phyloP scores from a whole-genome alignment of 2,113 vertebrate genomes.

The Gobiocypris rarus region DNA sequence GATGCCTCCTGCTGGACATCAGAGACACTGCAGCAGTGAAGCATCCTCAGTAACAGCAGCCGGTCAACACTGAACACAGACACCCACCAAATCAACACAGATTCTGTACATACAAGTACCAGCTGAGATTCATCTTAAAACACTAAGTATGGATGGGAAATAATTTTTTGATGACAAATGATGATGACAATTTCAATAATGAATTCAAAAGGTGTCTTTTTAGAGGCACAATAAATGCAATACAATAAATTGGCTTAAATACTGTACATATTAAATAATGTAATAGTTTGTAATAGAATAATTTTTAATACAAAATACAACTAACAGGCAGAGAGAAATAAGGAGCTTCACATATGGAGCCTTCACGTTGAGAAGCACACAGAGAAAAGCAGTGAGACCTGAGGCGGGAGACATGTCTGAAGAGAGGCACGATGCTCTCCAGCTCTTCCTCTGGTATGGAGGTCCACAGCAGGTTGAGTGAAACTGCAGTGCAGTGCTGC shows the following conservation, averaged over 20 bases:
- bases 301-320: no score
- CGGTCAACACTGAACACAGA: constrained; percentile 53
- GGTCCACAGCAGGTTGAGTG: constrained; percentile 57
- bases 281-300: no score
- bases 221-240: no score
- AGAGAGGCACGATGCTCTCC: constrained; percentile 43
- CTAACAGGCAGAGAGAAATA: no score
- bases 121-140: no score
- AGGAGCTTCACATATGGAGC: no score
- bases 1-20: constrained; percentile 46
- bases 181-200: no score
- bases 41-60: constrained; percentile 50
- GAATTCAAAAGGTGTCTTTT: no score
- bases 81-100: background rate
- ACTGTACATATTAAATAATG: no score
- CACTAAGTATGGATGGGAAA: no score
- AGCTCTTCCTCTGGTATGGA: constrained; percentile 56
- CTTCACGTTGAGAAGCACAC: background rate
- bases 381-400: constrained; percentile 33
- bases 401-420: constrained; percentile 48
- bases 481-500: constrained; percentile 45
- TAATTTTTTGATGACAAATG: no score
- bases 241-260: no score
- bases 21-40: constrained; percentile 47
- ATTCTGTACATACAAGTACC: background rate